Evolutionary conservation across 2,797 vertebrate genomes (phyloP).

Genomic region (Triplophysa yarkandensis): DNA sequence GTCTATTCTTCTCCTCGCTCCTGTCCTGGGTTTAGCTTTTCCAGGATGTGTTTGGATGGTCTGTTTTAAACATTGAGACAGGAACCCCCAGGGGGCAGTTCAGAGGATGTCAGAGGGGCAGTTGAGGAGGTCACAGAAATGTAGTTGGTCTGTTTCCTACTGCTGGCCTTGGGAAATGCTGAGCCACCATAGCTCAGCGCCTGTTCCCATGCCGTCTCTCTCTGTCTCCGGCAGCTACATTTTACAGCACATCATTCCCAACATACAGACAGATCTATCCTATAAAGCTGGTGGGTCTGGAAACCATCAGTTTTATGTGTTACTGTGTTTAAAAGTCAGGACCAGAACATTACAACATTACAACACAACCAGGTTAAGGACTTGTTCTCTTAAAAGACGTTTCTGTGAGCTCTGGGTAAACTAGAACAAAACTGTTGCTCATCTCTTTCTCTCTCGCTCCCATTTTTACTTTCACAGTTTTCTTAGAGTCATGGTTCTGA

Average conservation of each 20-base stretch:
- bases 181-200: slow-evolving; percentile 68
- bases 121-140: slow-evolving; percentile 78
- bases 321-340: slow-evolving; percentile 62
- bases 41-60: slow-evolving; percentile 78
- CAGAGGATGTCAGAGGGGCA: slow-evolving; percentile 72
- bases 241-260: slow-evolving; percentile 46
- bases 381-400: slow-evolving; percentile 8
- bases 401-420: background rate
- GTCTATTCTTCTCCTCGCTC: slow-evolving; percentile 69
- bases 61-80: slow-evolving; percentile 83
- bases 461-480: slow-evolving; percentile 7
- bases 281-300: slow-evolving; percentile 65
- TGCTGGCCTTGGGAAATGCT: slow-evolving; percentile 81
- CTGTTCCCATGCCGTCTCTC: slow-evolving; percentile 61
- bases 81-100: slow-evolving; percentile 73
- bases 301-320: slow-evolving; percentile 72
- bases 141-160: slow-evolving; percentile 82
- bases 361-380: slow-evolving; percentile 49
- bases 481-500: slow-evolving; percentile 19
- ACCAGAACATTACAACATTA: slow-evolving; percentile 59
- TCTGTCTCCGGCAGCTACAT: background rate
- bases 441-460: slow-evolving; percentile 5
- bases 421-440: background rate
- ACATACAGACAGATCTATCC: slow-evolving; percentile 54
- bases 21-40: slow-evolving; percentile 71